Percentiles rank a stretch among this genome's conserved stretches.
These are phyloP conservation scores for Leptodactylus fuscus DNA, from an alignment of 2,113 vertebrate species.

Conservation along the genomic window DNA sequence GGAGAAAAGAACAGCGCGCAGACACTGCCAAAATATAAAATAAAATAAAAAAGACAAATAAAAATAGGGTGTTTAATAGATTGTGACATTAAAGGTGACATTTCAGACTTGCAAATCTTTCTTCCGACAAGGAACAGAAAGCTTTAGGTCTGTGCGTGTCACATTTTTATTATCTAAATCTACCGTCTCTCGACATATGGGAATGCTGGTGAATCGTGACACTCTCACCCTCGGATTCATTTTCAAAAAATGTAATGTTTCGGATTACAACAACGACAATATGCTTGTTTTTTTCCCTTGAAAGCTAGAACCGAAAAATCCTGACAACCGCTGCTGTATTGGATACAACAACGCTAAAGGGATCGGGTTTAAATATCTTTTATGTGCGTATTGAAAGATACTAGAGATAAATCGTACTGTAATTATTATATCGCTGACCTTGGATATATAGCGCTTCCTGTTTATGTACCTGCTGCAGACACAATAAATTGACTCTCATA, in stretches of 20 bases:
- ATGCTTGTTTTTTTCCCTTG: not conserved
- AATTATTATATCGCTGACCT: not conserved
- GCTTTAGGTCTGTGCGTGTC: constrained; percentile 22
- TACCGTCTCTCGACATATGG: constrained; percentile 7
- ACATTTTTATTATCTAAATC: constrained; percentile 33
- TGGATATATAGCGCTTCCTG: not conserved
- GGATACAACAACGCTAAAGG: not conserved
- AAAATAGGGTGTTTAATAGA: constrained; percentile 45
- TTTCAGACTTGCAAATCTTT: constrained; percentile 52
- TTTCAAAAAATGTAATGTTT: not conserved
- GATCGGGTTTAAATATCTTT: not conserved
- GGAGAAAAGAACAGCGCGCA: constrained; percentile 24
- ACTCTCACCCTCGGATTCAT: not conserved
- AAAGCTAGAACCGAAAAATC: not conserved
- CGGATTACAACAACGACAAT: not conserved
- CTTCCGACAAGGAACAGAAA: constrained; percentile 36
- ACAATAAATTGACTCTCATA: not conserved
- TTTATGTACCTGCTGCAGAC: not conserved
- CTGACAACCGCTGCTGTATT: not conserved
- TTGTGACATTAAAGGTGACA: constrained; percentile 57
- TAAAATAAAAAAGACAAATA: constrained; percentile 52
- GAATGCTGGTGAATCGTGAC: constrained; percentile 10
- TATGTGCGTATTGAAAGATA: not conserved
- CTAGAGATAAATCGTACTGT: no score
- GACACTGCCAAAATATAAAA: constrained; percentile 41